Evolutionary conservation across 2,888 invertebrate species (phyloP).

Genomic region (Nomada fucata): DNA sequence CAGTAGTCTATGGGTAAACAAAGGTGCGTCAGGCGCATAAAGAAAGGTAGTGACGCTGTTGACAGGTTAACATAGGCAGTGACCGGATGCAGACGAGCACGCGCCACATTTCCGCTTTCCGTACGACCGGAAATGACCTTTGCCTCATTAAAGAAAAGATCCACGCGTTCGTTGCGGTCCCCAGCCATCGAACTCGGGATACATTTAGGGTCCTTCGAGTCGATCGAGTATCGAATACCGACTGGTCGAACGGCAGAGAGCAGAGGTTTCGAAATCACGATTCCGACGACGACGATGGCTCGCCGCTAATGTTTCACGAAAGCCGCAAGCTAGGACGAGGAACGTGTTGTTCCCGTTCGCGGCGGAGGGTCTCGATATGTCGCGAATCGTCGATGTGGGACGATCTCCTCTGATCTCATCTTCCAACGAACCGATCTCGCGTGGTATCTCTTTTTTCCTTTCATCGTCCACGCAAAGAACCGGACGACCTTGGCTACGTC

Average conservation of each 20-base stretch:
- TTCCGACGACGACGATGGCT: background rate
- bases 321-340: slow-evolving; percentile 9
- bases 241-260: background rate
- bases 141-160: slow-evolving; percentile 73
- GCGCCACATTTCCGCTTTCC: slow-evolving; percentile 76
- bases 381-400: slow-evolving; percentile 26
- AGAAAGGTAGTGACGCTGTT: slow-evolving; percentile 10
- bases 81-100: slow-evolving; percentile 77
- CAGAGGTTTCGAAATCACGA: slow-evolving; percentile 3
- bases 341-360: slow-evolving; percentile 14
- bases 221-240: slow-evolving; percentile 19
- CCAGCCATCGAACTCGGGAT: slow-evolving; percentile 11
- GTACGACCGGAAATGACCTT: slow-evolving; percentile 78
- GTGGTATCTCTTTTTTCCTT: background rate
- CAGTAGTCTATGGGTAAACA: slow-evolving; percentile 22
- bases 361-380: slow-evolving; percentile 15
- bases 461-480: slow-evolving; percentile 35
- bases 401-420: slow-evolving; percentile 34
- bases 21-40: slow-evolving; percentile 33
- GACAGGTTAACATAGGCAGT: slow-evolving; percentile 33
- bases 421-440: slow-evolving; percentile 10
- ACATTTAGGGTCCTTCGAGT: background rate
- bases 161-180: slow-evolving; percentile 56
- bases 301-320: background rate
- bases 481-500: slow-evolving; percentile 48